Evolutionary conservation across 1,140 invertebrate species (phyloP).

Genomic region (Pseudomyrmex pallidus): DNA sequence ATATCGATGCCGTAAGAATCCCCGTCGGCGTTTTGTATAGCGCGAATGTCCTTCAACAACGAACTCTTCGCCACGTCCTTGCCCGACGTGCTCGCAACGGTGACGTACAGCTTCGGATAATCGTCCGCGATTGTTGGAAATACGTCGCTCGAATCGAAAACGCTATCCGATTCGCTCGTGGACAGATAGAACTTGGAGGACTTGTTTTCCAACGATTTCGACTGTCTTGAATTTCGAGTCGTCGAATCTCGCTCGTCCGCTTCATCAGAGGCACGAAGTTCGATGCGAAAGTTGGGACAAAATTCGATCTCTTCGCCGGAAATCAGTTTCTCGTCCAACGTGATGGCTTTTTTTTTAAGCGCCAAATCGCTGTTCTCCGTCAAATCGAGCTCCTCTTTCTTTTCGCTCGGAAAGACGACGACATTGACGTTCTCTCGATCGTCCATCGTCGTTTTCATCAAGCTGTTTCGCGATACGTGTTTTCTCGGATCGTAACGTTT

Average conservation of each 20-base stretch:
- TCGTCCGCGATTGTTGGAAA: slow-evolving; percentile 6
- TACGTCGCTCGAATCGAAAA: not conserved
- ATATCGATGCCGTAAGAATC: slow-evolving; percentile 76
- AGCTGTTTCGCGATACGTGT: slow-evolving; percentile 9
- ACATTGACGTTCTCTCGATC: not conserved
- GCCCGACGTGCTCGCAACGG: not conserved
- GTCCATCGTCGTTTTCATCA: slow-evolving; percentile 16
- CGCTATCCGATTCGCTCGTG: not conserved
- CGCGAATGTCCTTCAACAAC: slow-evolving; percentile 71
- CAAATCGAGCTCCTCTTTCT: not conserved
- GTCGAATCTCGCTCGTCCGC: not conserved
- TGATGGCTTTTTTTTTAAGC: slow-evolving; percentile 35
- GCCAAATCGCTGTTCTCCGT: not conserved
- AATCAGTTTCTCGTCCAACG: slow-evolving; percentile 61
- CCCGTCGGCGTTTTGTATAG: slow-evolving; percentile 69
- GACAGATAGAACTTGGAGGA: slow-evolving; percentile 12
- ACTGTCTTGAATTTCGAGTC: not conserved
- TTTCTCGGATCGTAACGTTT: slow-evolving; percentile 70
- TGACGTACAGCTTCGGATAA: slow-evolving; percentile 64
- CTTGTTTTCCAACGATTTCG: not conserved
- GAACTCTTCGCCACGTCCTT: slow-evolving; percentile 42
- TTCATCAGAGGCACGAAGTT: not conserved
- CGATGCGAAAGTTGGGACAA: slow-evolving; percentile 1
- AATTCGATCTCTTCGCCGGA: slow-evolving; percentile 57
- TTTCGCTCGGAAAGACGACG: not conserved